Percentiles rank a stretch among this genome's conserved stretches.
Conservation (phyloP, 2,888 invertebrate species). For the Lepidonotus clava region DNA sequence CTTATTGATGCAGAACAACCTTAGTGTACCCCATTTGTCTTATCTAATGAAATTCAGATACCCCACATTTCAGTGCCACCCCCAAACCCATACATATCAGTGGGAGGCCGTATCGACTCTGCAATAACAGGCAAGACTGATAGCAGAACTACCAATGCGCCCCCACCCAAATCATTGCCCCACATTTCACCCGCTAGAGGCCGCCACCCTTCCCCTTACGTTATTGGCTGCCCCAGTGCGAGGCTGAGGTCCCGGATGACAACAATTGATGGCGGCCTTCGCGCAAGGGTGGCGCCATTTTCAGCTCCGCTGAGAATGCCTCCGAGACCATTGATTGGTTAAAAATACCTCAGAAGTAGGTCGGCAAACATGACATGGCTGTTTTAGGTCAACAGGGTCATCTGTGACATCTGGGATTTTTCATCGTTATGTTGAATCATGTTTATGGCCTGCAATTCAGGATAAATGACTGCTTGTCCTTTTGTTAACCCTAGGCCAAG, state of each 20-base stretch:
- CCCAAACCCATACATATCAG: no score
- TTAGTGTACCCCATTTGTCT: no score
- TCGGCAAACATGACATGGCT: neutral
- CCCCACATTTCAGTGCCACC: no score
- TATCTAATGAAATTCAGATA: no score
- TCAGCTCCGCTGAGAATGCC: neutral
- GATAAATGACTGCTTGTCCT: no score
- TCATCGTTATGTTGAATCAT: no score
- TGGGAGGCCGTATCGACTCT: neutral
- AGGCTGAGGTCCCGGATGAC: neutral
- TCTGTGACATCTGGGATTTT: no score
- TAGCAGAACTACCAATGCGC: no score
- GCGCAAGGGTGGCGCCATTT: neutral
- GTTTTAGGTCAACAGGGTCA: no score
- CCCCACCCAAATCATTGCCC: neutral
- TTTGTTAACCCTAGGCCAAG: no score
- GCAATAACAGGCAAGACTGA: neutral
- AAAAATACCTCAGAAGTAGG: neutral
- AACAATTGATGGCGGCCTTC: neutral
- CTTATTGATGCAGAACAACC: no score
- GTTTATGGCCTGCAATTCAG: no score
- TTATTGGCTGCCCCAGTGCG: conserved; percentile 4
- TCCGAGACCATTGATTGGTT: neutral
- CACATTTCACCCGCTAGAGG: neutral
- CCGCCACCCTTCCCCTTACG: neutral